phyloP scores from a whole-genome alignment of 2,888 invertebrate species.

The Eretmocerus hayati region DNA sequence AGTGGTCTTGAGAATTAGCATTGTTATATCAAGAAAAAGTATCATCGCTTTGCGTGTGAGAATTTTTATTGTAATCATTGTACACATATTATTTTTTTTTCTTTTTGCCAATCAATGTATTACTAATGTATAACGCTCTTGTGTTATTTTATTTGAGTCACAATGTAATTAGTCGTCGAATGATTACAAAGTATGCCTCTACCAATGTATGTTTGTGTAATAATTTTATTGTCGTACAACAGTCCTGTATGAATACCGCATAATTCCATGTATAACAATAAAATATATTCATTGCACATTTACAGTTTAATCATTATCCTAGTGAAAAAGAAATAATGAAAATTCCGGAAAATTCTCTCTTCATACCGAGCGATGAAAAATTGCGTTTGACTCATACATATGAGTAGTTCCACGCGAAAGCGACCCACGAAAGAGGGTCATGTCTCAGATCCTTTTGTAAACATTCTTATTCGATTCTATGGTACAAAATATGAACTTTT shows the following conservation, averaged over 20 bases:
- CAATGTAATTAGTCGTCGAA: slow-evolving; percentile 18
- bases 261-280: slow-evolving; percentile 36
- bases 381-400: too few species aligned
- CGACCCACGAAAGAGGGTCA: too few species aligned
- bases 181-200: slow-evolving; percentile 14
- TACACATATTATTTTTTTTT: slow-evolving; percentile 7
- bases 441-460: too few species aligned
- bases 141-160: slow-evolving; percentile 24
- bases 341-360: too few species aligned
- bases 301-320: not conserved
- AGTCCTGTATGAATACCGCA: slow-evolving; percentile 26
- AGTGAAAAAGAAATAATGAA: too few species aligned
- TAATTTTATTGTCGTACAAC: slow-evolving; percentile 38
- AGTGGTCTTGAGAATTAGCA: not conserved
- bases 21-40: not conserved
- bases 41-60: not conserved
- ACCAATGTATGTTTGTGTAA: slow-evolving; percentile 33
- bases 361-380: too few species aligned
- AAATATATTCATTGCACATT: slow-evolving; percentile 38
- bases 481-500: too few species aligned
- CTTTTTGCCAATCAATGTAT: slow-evolving; percentile 21
- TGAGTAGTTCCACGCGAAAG: too few species aligned
- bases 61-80: slow-evolving; percentile 18
- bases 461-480: too few species aligned
- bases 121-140: slow-evolving; percentile 25